These are phyloP conservation scores for Hedychridium roseum DNA, from an alignment of 2,888 invertebrate genomes.

Conservation along the genomic window DNA sequence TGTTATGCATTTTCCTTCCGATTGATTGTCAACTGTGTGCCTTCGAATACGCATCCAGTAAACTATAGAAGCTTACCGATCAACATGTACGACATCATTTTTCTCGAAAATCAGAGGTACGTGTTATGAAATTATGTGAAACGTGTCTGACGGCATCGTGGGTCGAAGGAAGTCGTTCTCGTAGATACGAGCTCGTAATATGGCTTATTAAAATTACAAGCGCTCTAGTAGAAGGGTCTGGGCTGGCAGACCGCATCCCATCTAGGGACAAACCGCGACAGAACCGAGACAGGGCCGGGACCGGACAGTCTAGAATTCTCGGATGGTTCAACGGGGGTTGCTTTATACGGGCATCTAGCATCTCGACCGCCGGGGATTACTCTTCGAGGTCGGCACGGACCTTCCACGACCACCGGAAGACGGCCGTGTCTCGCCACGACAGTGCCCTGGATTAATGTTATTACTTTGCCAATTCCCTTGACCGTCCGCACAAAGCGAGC, in stretches of 20 bases:
- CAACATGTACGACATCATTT: too few relatives aligned
- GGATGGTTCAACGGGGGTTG: constrained; percentile 39
- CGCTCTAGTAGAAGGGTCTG: constrained; percentile 35
- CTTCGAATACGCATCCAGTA: too few relatives aligned
- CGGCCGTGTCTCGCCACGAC: constrained; percentile 32
- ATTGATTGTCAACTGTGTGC: too few relatives aligned
- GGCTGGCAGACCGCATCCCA: constrained; percentile 51
- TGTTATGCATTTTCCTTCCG: too few relatives aligned
- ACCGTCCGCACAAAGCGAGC: constrained; percentile 38
- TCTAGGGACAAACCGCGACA: constrained; percentile 58
- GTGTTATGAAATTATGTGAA: background rate
- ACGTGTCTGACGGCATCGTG: background rate
- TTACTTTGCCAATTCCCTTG: constrained; percentile 52
- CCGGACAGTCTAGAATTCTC: constrained; percentile 37
- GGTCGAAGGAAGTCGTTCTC: constrained; percentile 41
- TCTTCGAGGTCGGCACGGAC: constrained; percentile 43
- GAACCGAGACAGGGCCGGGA: constrained; percentile 39
- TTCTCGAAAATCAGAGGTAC: too few relatives aligned
- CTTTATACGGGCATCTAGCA: constrained; percentile 46
- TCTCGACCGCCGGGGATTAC: constrained; percentile 59
- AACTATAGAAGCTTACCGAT: background rate
- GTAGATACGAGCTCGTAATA: constrained; percentile 50
- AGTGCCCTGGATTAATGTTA: constrained; percentile 59
- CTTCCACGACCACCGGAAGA: constrained; percentile 42
- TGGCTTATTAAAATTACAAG: constrained; percentile 63